Evolutionary conservation across 2,888 invertebrate species (phyloP), one percentile per base, ranked within the genome.

Genomic region (Girardia tigrina): DNA sequence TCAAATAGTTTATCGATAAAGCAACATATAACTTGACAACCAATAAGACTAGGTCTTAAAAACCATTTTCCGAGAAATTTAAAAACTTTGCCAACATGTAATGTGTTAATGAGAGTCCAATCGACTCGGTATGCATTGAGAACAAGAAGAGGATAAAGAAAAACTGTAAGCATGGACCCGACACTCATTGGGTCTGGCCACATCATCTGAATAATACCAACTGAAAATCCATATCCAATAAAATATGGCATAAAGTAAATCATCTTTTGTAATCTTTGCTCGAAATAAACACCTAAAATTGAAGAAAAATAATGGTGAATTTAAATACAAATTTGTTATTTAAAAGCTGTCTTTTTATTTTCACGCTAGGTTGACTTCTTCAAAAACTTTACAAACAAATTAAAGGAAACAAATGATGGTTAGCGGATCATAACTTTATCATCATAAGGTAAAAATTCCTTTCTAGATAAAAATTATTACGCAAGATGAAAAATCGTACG

Each of bases 241-340:
- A 56, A 56, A n/a, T 56, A 56, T 56, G 56, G 56, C 56, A 56
- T 56, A n/a, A 56, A 56, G n/a, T 56, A 56, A 56, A 56, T 56
- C 56, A 56, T 56, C n/a, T 56, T 56, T n/a, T 56, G 56, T 56
- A 56, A 56, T 56, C 56, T 56, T 56, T 56, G 20, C 23, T 56
- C 23, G n/a, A 56, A 56, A 56, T 56, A 56, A 56, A 56, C 56
- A 56, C 23, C 56, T 56, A 56, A 56, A 56, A n/a, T n/a, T n/a
- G n/a, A n/a, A n/a, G n/a, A n/a, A n/a, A n/a, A n/a, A n/a, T n/a
- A n/a, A n/a, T n/a, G n/a, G n/a, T n/a, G n/a, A n/a, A n/a, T n/a
- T n/a, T n/a, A n/a, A n/a, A n/a, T n/a, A n/a, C n/a, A n/a, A n/a
- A n/a, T n/a, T n/a, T n/a, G n/a, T n/a, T n/a, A n/a, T n/a, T n/a